Evolutionary conservation across 2,797 vertebrate species (phyloP), one percentile per base, ranked within the genome.

Genomic region (Sebastes jordani): DNA sequence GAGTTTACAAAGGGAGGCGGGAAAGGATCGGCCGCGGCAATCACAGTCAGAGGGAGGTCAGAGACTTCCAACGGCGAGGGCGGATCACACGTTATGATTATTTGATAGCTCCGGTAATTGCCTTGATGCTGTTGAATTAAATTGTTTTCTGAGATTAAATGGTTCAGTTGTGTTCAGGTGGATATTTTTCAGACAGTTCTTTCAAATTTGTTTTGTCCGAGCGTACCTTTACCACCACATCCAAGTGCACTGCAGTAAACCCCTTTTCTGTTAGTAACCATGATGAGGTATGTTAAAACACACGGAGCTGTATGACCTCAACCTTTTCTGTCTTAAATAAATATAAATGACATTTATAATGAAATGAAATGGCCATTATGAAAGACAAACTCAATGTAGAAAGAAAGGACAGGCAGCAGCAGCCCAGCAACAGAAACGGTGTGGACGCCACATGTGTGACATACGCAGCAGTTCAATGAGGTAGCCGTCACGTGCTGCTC

Each of bases 1-100:
- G 79, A 83, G 88, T 82, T 89, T 82, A 91, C 81, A 88, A 82
- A 87, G 84, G 34, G 1, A 77, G 86, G 74, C 29, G 7, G 85
- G 46, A 38, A 82, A 82, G 86, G 73, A 80, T 71, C 49, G 38
- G 74, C 72, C 6, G 67, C 23, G 74, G 86, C 75, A 77, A 78
- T 78, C 79, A n/a, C 72, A 70, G 84, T 89, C 76, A 76, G 81
- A 67, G 30, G 38, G 79, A 76, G 85, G 89, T 82, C 69, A 4
- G 4, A 20, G 71, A 70, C 87, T 77, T 85, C 84, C 83, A 80
- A 18, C 81, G 23, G 20, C 10, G 16, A 68, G 83, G 83, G 71
- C 66, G 9, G 63, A 68, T 83, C 56, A 76, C 22, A 60, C 38
- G 34, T 16, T 56, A 36, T 72, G 78, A 80, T 87, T 64, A 75